These are phyloP conservation scores for Netelia inedita DNA, from an alignment of 2,888 invertebrate species.

Conservation along the genomic window DNA sequence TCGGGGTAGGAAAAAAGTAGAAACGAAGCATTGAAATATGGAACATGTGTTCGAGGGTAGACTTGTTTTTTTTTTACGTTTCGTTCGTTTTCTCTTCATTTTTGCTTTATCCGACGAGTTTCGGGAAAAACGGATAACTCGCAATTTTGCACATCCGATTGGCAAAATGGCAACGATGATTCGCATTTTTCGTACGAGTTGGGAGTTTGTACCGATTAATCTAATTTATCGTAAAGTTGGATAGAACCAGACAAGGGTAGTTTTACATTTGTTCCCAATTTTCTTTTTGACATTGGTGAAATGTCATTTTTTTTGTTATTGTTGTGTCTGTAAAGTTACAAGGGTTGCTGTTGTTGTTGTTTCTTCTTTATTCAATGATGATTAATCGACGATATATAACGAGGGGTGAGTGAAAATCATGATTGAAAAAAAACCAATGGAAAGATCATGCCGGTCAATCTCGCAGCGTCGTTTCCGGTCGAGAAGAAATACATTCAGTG, in stretches of 20 bases:
- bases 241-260: background rate
- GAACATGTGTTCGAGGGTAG: conserved; percentile 1
- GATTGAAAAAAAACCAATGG: too few species aligned
- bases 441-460: background rate
- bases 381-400: too few species aligned
- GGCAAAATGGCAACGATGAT: background rate
- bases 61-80: conserved; percentile 5
- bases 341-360: too few species aligned
- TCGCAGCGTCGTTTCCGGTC: background rate
- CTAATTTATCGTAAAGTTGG: background rate
- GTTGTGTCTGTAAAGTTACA: too few species aligned
- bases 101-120: background rate
- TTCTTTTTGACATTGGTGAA: too few species aligned
- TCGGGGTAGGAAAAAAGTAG: conserved; percentile 24
- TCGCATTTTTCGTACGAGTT: background rate
- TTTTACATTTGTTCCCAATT: too few species aligned
- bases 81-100: too few species aligned
- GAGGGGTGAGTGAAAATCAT: too few species aligned
- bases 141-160: background rate
- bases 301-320: too few species aligned
- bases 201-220: too few species aligned
- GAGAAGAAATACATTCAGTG: background rate
- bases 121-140: background rate
- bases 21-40: conserved; percentile 22
- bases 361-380: too few species aligned